A percentile compares a stretch with the other conserved stretches of the same genome.
phyloP scores from a whole-genome alignment of 2,888 invertebrate species.

The Catocala nupta region DNA sequence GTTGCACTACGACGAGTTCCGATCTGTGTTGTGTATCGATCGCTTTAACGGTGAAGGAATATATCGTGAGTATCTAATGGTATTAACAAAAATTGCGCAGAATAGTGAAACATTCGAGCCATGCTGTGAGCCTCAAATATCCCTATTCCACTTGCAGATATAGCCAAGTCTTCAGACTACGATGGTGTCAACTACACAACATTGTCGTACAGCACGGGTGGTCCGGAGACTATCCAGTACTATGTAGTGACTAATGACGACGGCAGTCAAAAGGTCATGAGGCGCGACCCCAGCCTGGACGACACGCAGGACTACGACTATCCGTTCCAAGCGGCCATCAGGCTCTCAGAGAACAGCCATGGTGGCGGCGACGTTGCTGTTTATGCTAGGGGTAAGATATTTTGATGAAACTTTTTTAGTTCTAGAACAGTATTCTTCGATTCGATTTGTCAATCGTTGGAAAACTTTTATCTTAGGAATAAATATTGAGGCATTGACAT shows the following conservation, averaged over 20 bases:
- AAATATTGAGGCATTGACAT: no score
- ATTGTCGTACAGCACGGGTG: conserved; percentile 92
- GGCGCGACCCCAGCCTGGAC: conserved; percentile 88
- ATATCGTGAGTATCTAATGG: no score
- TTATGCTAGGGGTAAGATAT: conserved; percentile 90
- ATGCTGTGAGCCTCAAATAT: no score
- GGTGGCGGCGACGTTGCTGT: conserved; percentile 95
- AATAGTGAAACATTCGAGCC: no score
- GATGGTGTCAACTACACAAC: conserved; percentile 92
- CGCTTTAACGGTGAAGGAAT: no score
- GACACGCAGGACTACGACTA: conserved; percentile 90
- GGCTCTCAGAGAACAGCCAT: conserved; percentile 92
- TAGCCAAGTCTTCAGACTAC: conserved; percentile 88
- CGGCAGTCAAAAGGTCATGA: conserved; percentile 64
- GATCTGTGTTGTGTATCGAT: no score
- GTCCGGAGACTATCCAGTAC: conserved; percentile 89
- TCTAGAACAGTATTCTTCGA: no score
- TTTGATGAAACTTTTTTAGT: neutral
- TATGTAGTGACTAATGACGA: conserved; percentile 61
- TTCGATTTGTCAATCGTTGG: no score
- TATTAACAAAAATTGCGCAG: no score
- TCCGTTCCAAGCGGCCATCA: conserved; percentile 90
- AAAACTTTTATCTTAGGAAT: no score
- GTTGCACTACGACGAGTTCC: no score
- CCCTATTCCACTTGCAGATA: conserved; percentile 73